These are phyloP conservation scores for Drosophila parvula DNA, from an alignment of 1,140 invertebrate species.

Conservation along the genomic window DNA sequence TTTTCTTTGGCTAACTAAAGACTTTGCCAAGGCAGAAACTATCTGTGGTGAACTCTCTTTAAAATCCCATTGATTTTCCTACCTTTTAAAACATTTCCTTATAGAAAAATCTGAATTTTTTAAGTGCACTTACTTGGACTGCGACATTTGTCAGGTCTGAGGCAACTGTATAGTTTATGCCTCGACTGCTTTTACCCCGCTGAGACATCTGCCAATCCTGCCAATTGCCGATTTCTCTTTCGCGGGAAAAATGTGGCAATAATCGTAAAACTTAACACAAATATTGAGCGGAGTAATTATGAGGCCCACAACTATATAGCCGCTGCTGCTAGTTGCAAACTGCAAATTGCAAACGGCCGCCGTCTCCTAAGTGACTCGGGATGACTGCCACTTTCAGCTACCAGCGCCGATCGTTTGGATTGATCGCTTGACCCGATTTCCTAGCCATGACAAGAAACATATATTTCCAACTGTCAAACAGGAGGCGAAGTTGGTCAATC, in stretches of 20 bases:
- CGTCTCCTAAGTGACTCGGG: slow-evolving; percentile 41
- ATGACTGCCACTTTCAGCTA: slow-evolving; percentile 44
- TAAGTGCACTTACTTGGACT: slow-evolving; percentile 6
- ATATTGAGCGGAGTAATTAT: slow-evolving; percentile 77
- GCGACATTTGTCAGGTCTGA: slow-evolving; percentile 27
- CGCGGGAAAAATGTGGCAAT: slow-evolving; percentile 74
- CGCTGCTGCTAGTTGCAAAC: slow-evolving; percentile 16
- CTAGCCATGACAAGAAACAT: slow-evolving; percentile 36
- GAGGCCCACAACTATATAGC: slow-evolving; percentile 55
- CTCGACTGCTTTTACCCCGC: slow-evolving; percentile 49
- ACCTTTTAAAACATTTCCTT: background rate
- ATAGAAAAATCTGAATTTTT: background rate
- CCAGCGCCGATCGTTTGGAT: slow-evolving; percentile 17
- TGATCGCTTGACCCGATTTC: slow-evolving; percentile 40
- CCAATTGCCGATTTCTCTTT: slow-evolving; percentile 75
- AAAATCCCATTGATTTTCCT: background rate
- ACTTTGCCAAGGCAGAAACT: background rate
- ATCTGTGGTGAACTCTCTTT: background rate
- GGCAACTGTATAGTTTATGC: slow-evolving; percentile 38
- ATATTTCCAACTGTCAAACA: slow-evolving; percentile 4
- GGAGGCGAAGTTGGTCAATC: slow-evolving; percentile 35
- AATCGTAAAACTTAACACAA: slow-evolving; percentile 79
- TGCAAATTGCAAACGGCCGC: slow-evolving; percentile 22
- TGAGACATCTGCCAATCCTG: slow-evolving; percentile 60
- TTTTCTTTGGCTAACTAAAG: too few relatives aligned